Base-by-base conservation (phyloP, 2,888 invertebrate species). In the Pandemis cinnamomeana region DNA sequence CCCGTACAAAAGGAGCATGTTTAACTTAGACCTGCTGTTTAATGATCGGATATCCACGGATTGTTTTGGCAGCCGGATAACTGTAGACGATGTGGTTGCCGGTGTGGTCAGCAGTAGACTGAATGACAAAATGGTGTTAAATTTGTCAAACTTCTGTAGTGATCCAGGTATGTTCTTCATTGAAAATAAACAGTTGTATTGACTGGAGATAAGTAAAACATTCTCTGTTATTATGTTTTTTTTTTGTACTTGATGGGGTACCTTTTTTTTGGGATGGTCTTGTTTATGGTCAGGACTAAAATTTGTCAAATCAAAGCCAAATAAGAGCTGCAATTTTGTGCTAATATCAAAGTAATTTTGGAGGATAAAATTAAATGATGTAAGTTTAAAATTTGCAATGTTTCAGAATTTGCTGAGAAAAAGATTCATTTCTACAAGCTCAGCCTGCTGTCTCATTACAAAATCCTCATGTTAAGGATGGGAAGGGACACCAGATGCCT, bases 381-480 rank as follows among this genome's bases (percentile, higher is more conserved):
- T 3, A 15, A 63, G 20, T 15, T 63, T 46, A 36, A 36, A 20
- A 36, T 36, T 36, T 36, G 27, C 27, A 36, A 11, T 66, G 63
- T 88, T 91, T 55, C 89, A 94, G 94, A 89, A 77, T 90, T 94
- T 78, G 27, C 71, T 10, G 83, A 86, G 1, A 89, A 87, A 53
- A 88, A 88, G 68, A 85, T 94, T 71, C 76, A 78, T 77, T 92
- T 94, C 78, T 92, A 92, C 76, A 91, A 91, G 80, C 61, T 93
- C 7, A 76, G 81, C 55, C 80, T 93, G 10, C 75, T 94, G 5
- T 78, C 89, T 7, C 77, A 87, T 77, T 93, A 87, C 76, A 93
- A 92, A 84, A 86, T 89, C 76, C 78, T 94, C 5, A 93, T 94
- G 94, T 79, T 93, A 2, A 86, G 91, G 76, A 89, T 93, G 83